Conservation (phyloP, 1,140 invertebrate genomes). For the Aethina tumida region DNA sequence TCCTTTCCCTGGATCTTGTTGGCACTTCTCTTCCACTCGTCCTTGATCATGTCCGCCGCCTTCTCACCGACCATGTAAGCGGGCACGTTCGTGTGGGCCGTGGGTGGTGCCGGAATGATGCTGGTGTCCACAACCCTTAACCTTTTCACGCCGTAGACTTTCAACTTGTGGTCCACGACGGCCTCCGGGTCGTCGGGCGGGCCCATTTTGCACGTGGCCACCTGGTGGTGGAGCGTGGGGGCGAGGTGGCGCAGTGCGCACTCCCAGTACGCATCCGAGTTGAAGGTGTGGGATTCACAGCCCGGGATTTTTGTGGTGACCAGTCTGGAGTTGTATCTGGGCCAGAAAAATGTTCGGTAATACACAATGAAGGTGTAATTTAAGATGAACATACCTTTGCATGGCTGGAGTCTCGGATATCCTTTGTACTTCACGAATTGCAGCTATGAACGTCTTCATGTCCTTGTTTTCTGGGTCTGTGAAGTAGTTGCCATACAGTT, state of each 20-base stretch:
- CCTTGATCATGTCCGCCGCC: conserved; percentile 44
- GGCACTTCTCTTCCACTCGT: conserved; percentile 14
- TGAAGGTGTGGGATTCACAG: conserved; percentile 35
- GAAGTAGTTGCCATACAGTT: conserved; percentile 56
- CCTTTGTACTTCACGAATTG: conserved; percentile 31
- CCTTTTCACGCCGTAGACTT: conserved; percentile 55
- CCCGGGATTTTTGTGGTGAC: conserved; percentile 36
- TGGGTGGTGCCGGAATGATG: conserved; percentile 59
- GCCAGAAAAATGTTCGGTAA: too few relatives aligned
- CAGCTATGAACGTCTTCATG: conserved; percentile 34
- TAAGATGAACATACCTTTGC: conserved; percentile 34
- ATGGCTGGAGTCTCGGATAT: conserved; percentile 31
- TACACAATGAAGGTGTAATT: too few relatives aligned
- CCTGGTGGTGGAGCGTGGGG: conserved; percentile 56
- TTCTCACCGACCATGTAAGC: conserved; percentile 49
- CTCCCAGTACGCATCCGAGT: conserved; percentile 56
- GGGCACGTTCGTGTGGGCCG: conserved; percentile 41
- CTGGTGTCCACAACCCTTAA: conserved; percentile 68
- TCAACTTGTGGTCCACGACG: conserved; percentile 63
- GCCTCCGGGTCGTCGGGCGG: conserved; percentile 49
- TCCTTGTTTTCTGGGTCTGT: conserved; percentile 40
- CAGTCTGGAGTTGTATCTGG: conserved; percentile 33
- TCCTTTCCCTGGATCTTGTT: too few relatives aligned
- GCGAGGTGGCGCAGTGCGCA: conserved; percentile 60
- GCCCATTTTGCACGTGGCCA: conserved; percentile 70